These are phyloP conservation scores for Alfaro cultratus DNA, from an alignment of 2,797 vertebrate genomes.

Conservation along the genomic window DNA sequence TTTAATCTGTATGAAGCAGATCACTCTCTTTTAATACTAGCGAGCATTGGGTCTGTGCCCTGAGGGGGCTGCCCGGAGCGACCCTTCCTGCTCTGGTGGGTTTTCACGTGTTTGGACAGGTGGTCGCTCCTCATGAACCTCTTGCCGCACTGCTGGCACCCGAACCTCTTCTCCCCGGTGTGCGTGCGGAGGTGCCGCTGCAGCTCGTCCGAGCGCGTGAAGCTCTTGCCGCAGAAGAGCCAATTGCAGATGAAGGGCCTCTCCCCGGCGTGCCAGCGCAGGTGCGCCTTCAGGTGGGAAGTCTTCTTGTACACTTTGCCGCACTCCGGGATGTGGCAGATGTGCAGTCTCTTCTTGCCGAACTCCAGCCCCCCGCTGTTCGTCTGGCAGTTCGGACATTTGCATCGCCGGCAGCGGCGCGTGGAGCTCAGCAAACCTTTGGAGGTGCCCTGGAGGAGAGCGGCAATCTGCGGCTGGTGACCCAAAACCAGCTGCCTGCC, in stretches of 20 bases:
- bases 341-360: slow-evolving; percentile 87
- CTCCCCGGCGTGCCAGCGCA: slow-evolving; percentile 89
- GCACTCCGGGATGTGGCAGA: slow-evolving; percentile 89
- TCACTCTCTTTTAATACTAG: slow-evolving; percentile 86
- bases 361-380: slow-evolving; percentile 79
- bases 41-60: slow-evolving; percentile 74
- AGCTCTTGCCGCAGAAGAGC: slow-evolving; percentile 89
- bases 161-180: slow-evolving; percentile 90
- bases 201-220: slow-evolving; percentile 89
- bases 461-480: slow-evolving; percentile 87
- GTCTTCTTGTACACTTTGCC: slow-evolving; percentile 91
- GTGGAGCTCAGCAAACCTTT: slow-evolving; percentile 86
- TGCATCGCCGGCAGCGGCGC: slow-evolving; percentile 87
- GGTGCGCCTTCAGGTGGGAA: slow-evolving; percentile 88
- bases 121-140: slow-evolving; percentile 91
- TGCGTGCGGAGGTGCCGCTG: slow-evolving; percentile 89
- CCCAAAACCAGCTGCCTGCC: slow-evolving; percentile 85
- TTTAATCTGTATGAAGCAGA: slow-evolving; percentile 6
- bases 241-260: slow-evolving; percentile 89
- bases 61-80: slow-evolving; percentile 70
- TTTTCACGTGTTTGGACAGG: slow-evolving; percentile 90
- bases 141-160: slow-evolving; percentile 89
- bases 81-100: slow-evolving; percentile 86
- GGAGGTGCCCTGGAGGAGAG: slow-evolving; percentile 86
- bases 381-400: slow-evolving; percentile 88